These are phyloP conservation scores for Mesocricetus auratus DNA, from an alignment of 2,113 vertebrate genomes.

Conservation along the genomic window DNA sequence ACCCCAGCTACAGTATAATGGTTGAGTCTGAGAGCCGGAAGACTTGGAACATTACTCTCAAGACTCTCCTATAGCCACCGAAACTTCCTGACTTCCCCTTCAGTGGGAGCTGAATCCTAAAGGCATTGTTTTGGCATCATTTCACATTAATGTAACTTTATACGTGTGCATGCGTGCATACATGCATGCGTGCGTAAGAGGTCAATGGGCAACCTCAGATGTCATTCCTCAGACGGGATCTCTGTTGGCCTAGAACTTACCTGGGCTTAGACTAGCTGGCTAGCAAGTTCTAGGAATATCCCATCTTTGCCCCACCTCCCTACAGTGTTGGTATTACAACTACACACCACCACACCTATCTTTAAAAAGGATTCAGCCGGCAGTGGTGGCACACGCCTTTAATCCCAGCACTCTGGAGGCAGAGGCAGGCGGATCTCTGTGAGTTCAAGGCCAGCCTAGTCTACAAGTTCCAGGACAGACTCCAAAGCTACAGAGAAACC, in stretches of 20 bases:
- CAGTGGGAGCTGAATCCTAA: not conserved
- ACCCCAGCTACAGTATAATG: not conserved
- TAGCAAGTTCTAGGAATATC: not conserved
- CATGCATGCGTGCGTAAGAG: too few species aligned
- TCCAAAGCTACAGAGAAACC: too few species aligned
- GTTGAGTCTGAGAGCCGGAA: not conserved
- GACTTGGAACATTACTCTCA: not conserved
- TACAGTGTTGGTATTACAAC: not conserved
- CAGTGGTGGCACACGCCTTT: too few species aligned
- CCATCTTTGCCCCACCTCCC: too few species aligned
- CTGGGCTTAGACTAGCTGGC: not conserved
- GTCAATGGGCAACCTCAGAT: not conserved
- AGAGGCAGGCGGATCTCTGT: too few species aligned
- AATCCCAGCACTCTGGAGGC: too few species aligned
- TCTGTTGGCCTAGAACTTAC: not conserved
- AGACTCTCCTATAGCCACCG: not conserved
- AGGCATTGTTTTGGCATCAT: not conserved
- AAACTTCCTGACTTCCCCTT: not conserved
- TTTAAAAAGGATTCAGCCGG: not conserved
- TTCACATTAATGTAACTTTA: not conserved
- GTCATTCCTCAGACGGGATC: not conserved
- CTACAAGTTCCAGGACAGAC: too few species aligned
- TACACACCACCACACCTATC: not conserved
- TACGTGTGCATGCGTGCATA: not conserved
- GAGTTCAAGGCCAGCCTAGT: too few species aligned